A percentile compares a stretch with the other conserved stretches of the same genome.
Conservation (phyloP, 2,888 invertebrate genomes). For the Smittia aterrima region DNA sequence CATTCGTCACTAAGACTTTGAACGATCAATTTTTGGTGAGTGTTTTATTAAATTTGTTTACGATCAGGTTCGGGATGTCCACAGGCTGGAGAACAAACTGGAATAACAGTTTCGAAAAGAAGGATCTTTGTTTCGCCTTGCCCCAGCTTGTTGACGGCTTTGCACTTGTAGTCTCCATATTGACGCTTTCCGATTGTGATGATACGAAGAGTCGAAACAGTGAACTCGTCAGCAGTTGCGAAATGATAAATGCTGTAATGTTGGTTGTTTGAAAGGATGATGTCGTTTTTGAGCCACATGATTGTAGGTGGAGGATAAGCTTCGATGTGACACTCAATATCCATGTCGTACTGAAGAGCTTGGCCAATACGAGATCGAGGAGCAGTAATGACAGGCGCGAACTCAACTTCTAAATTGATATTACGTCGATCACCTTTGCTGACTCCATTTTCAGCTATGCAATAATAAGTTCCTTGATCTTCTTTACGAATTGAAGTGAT, state of each 20-base stretch:
- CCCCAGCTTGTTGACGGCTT: slow-evolving; percentile 85
- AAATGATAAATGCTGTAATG: slow-evolving; percentile 89
- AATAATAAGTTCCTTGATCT: slow-evolving; percentile 90
- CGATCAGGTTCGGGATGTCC: no score
- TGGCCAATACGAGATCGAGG: slow-evolving; percentile 78
- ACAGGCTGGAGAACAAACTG: slow-evolving; percentile 91
- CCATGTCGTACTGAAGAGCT: slow-evolving; percentile 91
- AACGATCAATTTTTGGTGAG: no score
- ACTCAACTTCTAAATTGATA: slow-evolving; percentile 87
- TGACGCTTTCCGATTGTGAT: slow-evolving; percentile 89
- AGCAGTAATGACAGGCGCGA: slow-evolving; percentile 81
- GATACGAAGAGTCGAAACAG: slow-evolving; percentile 83
- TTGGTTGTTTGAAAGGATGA: slow-evolving; percentile 81
- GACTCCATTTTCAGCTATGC: slow-evolving; percentile 87
- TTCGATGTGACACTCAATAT: slow-evolving; percentile 90
- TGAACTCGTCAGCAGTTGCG: slow-evolving; percentile 88
- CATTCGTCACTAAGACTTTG: no score
- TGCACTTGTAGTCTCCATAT: slow-evolving; percentile 81
- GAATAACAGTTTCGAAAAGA: slow-evolving; percentile 84
- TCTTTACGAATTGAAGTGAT: slow-evolving; percentile 78
- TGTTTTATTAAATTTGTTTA: no score
- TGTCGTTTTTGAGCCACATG: slow-evolving; percentile 83
- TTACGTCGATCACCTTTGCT: slow-evolving; percentile 81
- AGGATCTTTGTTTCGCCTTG: slow-evolving; percentile 75
- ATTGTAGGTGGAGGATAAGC: slow-evolving; percentile 94